Evolutionary conservation across 2,797 vertebrate species (phyloP).

Genomic region (Eulemur albifrons): DNA sequence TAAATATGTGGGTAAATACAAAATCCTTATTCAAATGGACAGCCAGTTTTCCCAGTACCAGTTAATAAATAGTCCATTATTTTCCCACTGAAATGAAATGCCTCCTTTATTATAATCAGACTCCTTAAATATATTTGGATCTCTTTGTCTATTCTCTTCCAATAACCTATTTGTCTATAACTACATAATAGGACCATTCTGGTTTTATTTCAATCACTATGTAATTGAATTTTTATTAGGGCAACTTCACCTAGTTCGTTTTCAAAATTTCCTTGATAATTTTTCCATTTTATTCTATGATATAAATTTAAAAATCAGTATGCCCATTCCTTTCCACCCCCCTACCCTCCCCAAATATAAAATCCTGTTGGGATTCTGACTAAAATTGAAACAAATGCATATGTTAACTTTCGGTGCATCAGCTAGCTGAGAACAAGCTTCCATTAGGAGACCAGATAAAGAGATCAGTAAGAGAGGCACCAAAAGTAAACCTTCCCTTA

Average conservation of each 20-base stretch:
- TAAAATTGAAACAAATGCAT: neutral
- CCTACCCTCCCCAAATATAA: neutral
- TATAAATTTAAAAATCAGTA: slow-evolving; percentile 7
- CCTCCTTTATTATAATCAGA: neutral
- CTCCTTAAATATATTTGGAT: slow-evolving; percentile 32
- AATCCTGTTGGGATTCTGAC: neutral
- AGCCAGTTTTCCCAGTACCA: neutral
- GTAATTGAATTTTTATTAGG: neutral
- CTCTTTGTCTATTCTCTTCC: neutral
- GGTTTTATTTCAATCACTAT: slow-evolving; percentile 19
- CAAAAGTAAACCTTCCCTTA: neutral
- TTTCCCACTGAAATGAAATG: slow-evolving; percentile 33
- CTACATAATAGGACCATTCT: neutral
- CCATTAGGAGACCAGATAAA: neutral
- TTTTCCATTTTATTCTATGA: neutral
- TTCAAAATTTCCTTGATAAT: slow-evolving; percentile 40
- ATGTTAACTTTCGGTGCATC: neutral
- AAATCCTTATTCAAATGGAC: neutral
- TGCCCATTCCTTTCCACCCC: neutral
- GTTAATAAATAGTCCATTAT: neutral
- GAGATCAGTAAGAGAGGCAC: no score
- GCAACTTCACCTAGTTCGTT: neutral
- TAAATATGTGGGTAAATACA: slow-evolving; percentile 41
- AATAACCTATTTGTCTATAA: slow-evolving; percentile 5
- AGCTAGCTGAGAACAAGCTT: neutral